phyloP scores from a whole-genome alignment of 64 coral and sea anemone genomes.

The Pocillopora damicornis region DNA sequence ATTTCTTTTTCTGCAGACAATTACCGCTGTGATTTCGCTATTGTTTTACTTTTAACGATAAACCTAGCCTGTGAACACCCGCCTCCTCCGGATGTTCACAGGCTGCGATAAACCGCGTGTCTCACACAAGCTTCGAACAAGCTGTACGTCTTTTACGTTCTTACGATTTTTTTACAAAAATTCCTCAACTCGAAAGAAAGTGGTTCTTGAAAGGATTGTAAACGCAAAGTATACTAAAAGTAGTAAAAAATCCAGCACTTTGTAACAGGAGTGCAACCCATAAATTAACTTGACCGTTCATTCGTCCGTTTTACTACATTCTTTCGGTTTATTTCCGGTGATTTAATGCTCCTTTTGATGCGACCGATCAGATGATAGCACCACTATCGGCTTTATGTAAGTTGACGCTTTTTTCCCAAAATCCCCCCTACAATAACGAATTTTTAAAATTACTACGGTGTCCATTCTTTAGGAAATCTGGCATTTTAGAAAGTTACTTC shows the following conservation, averaged over 20 bases:
- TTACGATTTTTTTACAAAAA: background rate
- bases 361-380: background rate
- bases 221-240: background rate
- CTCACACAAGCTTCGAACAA: too few species aligned
- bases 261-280: slow-evolving; percentile 13
- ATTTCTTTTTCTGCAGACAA: too few species aligned
- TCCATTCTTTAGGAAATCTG: background rate
- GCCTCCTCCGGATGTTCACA: too few species aligned
- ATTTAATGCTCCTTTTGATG: slow-evolving; percentile 1
- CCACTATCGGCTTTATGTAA: slow-evolving; percentile 6
- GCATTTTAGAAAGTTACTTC: slow-evolving; percentile 8
- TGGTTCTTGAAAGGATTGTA: background rate
- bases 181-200: background rate
- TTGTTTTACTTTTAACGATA: too few species aligned
- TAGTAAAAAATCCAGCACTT: background rate
- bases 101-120: too few species aligned
- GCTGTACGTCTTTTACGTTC: too few species aligned
- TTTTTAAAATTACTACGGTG: background rate
- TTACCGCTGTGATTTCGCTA: too few species aligned
- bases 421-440: background rate
- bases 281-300: slow-evolving; percentile 13
- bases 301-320: background rate
- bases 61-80: too few species aligned
- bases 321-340: background rate
- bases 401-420: background rate